These are phyloP conservation scores for Pyrrhia umbra DNA, from an alignment of 2,888 invertebrate species.

Conservation along the genomic window DNA sequence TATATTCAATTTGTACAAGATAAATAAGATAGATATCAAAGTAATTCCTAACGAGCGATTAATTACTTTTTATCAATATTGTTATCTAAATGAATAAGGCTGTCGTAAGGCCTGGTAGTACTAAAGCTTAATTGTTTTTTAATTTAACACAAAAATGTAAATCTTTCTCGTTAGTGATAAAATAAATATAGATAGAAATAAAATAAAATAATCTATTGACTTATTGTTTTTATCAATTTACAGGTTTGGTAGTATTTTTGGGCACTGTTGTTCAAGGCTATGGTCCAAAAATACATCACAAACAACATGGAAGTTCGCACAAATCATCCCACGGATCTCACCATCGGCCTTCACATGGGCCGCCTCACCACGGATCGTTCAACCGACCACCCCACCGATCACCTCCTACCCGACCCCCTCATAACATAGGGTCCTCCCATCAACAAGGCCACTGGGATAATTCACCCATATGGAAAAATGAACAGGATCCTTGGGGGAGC, in stretches of 20 bases:
- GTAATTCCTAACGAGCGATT: not conserved
- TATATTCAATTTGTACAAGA: not conserved
- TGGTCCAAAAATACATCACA: constrained; percentile 21
- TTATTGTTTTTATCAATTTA: constrained; percentile 16
- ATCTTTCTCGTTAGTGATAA: not conserved
- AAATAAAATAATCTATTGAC: not conserved
- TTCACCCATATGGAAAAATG: constrained; percentile 14
- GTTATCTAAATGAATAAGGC: not conserved
- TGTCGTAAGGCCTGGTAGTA: not conserved
- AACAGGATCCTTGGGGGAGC: not conserved
- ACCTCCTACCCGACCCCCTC: not conserved
- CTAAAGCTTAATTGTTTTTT: constrained; percentile 24
- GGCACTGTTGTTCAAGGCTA: constrained; percentile 36
- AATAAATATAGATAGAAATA: not conserved
- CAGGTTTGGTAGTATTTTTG: constrained; percentile 30
- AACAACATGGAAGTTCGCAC: not conserved
- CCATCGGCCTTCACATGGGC: not conserved
- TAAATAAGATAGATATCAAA: not conserved
- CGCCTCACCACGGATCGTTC: not conserved
- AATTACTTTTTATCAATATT: constrained; percentile 13
- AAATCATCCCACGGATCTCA: not conserved
- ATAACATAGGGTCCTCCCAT: not conserved
- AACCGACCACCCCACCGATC: not conserved
- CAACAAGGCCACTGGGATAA: constrained; percentile 8
- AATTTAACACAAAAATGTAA: constrained; percentile 1